Conservation (phyloP, 1,140 invertebrate species). For the Latrodectus geometricus region DNA sequence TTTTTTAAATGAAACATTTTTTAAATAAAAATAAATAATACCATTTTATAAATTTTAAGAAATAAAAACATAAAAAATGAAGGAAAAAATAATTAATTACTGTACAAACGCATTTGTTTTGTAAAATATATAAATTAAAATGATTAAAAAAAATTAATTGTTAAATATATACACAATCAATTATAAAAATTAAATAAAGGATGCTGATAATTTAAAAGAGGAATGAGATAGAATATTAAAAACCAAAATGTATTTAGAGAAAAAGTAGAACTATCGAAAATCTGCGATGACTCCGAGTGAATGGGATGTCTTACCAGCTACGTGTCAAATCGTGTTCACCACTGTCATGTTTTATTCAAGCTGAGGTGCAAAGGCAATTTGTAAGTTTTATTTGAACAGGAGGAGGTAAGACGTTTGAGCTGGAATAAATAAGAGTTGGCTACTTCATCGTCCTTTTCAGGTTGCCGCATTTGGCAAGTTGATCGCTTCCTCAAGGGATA, state of each 20-base stretch:
- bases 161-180: too few relatives aligned
- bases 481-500: slow-evolving; percentile 1
- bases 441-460: slow-evolving; percentile 4
- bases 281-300: slow-evolving; percentile 26
- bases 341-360: slow-evolving; percentile 61
- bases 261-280: background rate
- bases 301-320: slow-evolving; percentile 40
- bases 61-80: too few relatives aligned
- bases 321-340: slow-evolving; percentile 59
- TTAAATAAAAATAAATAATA: too few relatives aligned
- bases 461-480: slow-evolving; percentile 44
- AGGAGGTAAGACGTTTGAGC: slow-evolving; percentile 26
- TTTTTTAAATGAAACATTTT: too few relatives aligned
- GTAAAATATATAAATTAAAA: too few relatives aligned
- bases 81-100: too few relatives aligned
- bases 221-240: too few relatives aligned
- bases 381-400: slow-evolving; percentile 58
- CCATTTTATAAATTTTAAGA: too few relatives aligned
- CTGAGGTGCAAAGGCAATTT: slow-evolving; percentile 49
- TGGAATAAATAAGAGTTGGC: slow-evolving; percentile 52
- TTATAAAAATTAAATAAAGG: too few relatives aligned
- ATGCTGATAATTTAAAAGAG: too few relatives aligned
- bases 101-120: too few relatives aligned
- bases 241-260: background rate
- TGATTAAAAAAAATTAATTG: too few relatives aligned